These are phyloP conservation scores for Forbesichthys papilliferus DNA, from an alignment of 2,113 vertebrate species.

Conservation along the genomic window DNA sequence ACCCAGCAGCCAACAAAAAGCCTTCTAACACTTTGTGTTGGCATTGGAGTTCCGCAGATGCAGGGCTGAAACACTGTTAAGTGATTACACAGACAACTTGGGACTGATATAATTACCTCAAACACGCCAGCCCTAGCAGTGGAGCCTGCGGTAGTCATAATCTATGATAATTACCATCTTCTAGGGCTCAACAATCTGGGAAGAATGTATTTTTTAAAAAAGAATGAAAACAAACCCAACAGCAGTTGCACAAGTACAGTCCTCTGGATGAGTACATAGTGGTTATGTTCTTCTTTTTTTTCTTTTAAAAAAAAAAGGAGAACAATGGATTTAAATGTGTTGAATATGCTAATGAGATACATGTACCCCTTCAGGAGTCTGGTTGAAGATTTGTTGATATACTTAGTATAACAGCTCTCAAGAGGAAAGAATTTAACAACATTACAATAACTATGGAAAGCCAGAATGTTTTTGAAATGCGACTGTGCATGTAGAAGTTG, in stretches of 20 bases:
- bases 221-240: constrained; percentile 70
- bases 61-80: constrained; percentile 56
- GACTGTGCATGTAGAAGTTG: no score
- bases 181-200: constrained; percentile 67
- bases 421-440: constrained; percentile 33
- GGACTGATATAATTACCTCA: constrained; percentile 78
- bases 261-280: constrained; percentile 43
- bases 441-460: constrained; percentile 20
- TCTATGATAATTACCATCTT: constrained; percentile 76
- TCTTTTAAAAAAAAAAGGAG: neutral
- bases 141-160: constrained; percentile 70
- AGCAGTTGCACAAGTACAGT: constrained; percentile 47
- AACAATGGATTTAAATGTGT: constrained; percentile 63
- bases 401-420: constrained; percentile 19
- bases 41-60: constrained; percentile 50
- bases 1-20: constrained; percentile 7
- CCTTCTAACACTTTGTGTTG: constrained; percentile 36
- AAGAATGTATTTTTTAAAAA: constrained; percentile 74
- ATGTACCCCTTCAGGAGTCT: constrained; percentile 54
- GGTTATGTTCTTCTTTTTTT: neutral
- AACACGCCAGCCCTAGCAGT: constrained; percentile 62
- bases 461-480: no score
- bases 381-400: constrained; percentile 44
- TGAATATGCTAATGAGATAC: constrained; percentile 66
- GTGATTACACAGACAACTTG: constrained; percentile 71